Conservation (phyloP, 2,797 vertebrate genomes). For the Hapalemur alaotrensis region DNA sequence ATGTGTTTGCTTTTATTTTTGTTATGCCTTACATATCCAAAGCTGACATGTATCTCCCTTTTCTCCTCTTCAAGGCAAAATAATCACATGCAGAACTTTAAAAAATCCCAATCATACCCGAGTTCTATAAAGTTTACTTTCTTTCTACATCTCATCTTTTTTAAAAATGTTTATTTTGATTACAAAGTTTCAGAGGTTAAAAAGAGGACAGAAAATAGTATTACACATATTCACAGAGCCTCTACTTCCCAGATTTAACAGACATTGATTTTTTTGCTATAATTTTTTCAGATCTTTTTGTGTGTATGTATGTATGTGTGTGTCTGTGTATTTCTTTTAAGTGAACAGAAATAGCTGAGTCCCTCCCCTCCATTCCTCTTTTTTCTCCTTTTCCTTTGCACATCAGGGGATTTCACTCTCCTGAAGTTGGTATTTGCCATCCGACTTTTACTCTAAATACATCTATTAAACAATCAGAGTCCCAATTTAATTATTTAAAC, state of each 20-base stretch:
- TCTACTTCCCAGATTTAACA: not conserved
- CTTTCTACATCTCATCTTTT: not conserved
- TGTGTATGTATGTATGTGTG: not conserved
- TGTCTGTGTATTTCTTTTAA: not conserved
- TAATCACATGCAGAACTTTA: not conserved
- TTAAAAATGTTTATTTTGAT: slow-evolving; percentile 29
- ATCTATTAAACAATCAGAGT: not conserved
- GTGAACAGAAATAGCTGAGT: not conserved
- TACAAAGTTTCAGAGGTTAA: not conserved
- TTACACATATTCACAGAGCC: not conserved
- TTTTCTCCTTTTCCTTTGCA: not conserved
- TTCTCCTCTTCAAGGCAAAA: not conserved
- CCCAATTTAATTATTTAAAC: not conserved
- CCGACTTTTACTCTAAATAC: not conserved
- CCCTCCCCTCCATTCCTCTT: not conserved
- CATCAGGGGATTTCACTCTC: not conserved
- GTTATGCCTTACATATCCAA: not conserved
- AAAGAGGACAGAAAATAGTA: not conserved
- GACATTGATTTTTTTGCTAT: not conserved
- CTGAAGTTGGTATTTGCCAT: not conserved
- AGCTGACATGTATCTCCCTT: not conserved
- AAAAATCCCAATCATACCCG: not conserved
- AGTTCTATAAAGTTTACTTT: not conserved
- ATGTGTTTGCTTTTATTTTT: not conserved
- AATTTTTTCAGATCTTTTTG: not conserved